Evolutionary conservation across 2,888 invertebrate species (phyloP).

Genomic region (Strigamia transsilvanica): DNA sequence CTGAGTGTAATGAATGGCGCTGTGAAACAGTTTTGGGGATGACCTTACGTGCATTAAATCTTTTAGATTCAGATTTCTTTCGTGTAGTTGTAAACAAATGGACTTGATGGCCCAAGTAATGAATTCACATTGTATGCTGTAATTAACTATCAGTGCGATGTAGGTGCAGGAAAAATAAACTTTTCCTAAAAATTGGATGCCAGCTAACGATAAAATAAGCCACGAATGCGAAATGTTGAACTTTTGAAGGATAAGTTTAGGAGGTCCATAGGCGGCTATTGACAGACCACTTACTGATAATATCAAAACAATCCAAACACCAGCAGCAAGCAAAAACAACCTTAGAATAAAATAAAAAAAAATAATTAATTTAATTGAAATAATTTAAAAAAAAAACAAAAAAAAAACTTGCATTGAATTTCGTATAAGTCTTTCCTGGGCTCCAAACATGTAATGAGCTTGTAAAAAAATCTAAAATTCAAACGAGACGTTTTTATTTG

Average conservation of each 20-base stretch:
- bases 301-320: constrained; percentile 61
- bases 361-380: constrained; percentile 50
- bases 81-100: constrained; percentile 62
- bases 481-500: too few species aligned
- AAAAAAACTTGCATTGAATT: constrained; percentile 60
- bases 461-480: constrained; percentile 62
- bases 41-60: constrained; percentile 63
- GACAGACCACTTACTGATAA: constrained; percentile 61
- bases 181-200: constrained; percentile 60
- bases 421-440: constrained; percentile 61
- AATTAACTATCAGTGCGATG: constrained; percentile 63
- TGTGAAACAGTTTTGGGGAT: not conserved
- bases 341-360: constrained; percentile 54
- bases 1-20: not conserved
- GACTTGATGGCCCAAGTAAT: constrained; percentile 63
- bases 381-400: not conserved
- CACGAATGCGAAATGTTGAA: constrained; percentile 52
- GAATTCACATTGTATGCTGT: constrained; percentile 64
- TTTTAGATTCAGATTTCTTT: constrained; percentile 62
- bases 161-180: constrained; percentile 62
- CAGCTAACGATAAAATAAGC: constrained; percentile 54
- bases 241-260: constrained; percentile 12
- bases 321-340: constrained; percentile 55
- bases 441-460: constrained; percentile 61
- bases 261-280: constrained; percentile 60